Evolutionary conservation across 1,140 invertebrate genomes (phyloP), one percentile per base, ranked within the genome.

Genomic region (Marisa cornuarietis): DNA sequence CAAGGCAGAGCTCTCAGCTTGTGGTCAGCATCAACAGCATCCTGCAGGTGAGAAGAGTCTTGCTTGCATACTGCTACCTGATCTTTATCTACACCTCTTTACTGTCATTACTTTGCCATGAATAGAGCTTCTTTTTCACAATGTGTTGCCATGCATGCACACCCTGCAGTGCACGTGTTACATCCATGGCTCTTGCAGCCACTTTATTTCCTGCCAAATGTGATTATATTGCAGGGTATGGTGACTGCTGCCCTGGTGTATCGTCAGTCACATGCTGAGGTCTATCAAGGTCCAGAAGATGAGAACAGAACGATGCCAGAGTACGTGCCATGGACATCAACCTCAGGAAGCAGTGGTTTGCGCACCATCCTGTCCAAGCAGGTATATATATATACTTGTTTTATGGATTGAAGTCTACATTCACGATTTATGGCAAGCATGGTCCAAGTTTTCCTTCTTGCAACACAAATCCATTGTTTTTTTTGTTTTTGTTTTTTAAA

Each of bases 271-370:
- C 84, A 88, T 58, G 78, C 78, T 13, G 68, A 66, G 11, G 58
- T 79, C 49, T 91, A 90, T 77, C 80, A 86, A 24, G 73, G 84
- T 22, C 71, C 42, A n/a, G 81, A 79, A 13, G 77, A 80, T 31
- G 79, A 76, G 24, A 51, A 31, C 20, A 75, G 62, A 24, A 65
- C 6, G 22, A 78, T 84, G 24, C 84, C 85, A 26, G 91, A 92
- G 79, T 92, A 90, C 76, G 83, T 90, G 22, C 91, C 92, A 0
- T 92, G 92, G 92, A 92, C 91, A 26, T 87, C 92, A 11, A 85
- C 88, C 14, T 76, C 79, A 20, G 91, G 90, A 0, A 74, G 84
- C 22, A 84, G 75, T 69, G 91, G 90, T 10, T 76, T 92, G n/a
- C 83, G 92, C 22, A 88, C 86, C 16, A 42, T 90, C 4, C 84